Base-by-base conservation (phyloP, 2,888 invertebrate genomes). In the Yponomeuta sedellus region DNA sequence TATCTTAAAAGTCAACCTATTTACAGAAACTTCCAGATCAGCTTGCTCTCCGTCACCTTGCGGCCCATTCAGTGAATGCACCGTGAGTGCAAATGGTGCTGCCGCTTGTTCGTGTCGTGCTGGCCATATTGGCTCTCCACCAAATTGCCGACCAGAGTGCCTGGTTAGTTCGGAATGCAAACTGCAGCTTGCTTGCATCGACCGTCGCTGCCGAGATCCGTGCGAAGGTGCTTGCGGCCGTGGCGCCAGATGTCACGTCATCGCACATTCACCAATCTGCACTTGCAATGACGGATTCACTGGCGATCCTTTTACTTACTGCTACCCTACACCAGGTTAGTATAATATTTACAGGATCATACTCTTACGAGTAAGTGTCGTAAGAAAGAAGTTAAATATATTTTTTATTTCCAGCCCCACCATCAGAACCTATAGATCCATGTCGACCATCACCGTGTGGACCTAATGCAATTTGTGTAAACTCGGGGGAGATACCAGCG, bases 31-130 rank as follows among this genome's bases (percentile, higher is more conserved):
- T 78, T 82, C 39, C 70, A 74, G 61, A 70, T 84, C 79, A 63
- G 90, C 92, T 12, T 97, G 97, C 78, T 88, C 93, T 61, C 96
- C 96, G 64, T 95, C 94, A 64, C 96, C 96, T 0, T 97, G 97
- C 77, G 96, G 96, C 6, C 92, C 94, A 11, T 95, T 95, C 76
- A 94, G 96, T 59, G 88, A 93, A 72, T 95, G 95, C 75, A 81
- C 85, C 68, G 86, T 91, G 16, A 89, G 85, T 68, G 68, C 79
- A 8, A 86, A 82, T 62, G 91, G 92, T 64, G 92, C 94, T 69
- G 94, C 94, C 25, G 88, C 93, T 66, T 96, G 96, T 77, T 93
- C 93, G 8, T 97, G 96, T 77, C 90, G 94, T 58, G 86, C 93
- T 1, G 94, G 94, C 64, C 96, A 95, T 73, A 92, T 94, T 65